Conservation (phyloP, 2,797 vertebrate genomes). For the Sorex maritimensis region DNA sequence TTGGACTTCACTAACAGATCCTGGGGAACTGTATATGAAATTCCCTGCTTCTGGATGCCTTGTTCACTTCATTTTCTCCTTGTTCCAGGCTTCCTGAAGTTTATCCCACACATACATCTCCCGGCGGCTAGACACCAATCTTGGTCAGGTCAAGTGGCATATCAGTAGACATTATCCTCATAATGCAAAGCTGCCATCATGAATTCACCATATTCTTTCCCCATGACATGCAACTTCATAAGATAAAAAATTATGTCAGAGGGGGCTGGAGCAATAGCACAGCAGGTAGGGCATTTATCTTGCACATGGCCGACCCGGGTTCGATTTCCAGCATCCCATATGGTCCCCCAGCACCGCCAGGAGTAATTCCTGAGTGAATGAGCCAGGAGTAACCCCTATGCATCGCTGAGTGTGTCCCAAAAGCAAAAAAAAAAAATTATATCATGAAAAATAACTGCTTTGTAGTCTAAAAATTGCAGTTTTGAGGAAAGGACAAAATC, state of each 20-base stretch:
- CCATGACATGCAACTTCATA: background rate
- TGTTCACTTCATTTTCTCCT: background rate
- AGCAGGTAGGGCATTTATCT: no score
- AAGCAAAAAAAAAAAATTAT: background rate
- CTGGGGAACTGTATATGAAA: background rate
- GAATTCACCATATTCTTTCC: background rate
- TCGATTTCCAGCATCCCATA: no score
- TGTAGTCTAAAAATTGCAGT: no score
- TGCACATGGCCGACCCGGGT: no score
- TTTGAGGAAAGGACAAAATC: background rate
- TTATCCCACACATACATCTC: no score
- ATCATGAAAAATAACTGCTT: background rate
- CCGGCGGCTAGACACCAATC: background rate
- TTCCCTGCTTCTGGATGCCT: background rate
- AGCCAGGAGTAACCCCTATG: no score
- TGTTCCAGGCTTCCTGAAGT: background rate
- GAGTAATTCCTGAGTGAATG: no score
- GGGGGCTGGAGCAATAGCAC: no score
- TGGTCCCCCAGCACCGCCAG: no score
- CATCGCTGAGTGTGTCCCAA: no score
- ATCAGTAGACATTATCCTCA: background rate
- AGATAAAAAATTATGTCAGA: background rate
- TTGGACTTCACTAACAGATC: no score
- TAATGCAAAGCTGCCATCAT: fast-evolving
- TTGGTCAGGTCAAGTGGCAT: background rate